A percentile compares a stretch with the other conserved stretches of the same genome.
Evolutionary conservation across 2,888 invertebrate species (phyloP).

Genomic region (Sinohyriopsis cumingii): DNA sequence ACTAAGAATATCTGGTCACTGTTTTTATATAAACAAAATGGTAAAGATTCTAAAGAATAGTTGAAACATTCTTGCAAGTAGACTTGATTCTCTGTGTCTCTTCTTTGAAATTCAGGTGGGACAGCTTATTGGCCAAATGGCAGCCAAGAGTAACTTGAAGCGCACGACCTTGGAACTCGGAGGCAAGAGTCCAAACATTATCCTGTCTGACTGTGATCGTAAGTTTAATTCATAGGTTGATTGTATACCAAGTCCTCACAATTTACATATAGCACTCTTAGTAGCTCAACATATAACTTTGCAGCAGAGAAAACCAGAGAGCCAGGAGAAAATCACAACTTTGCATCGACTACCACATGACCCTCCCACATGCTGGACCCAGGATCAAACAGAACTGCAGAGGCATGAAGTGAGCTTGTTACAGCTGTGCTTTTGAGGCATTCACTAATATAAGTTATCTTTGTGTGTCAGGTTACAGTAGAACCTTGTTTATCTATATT

Average conservation of each 20-base stretch:
- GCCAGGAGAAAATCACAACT: too few species aligned
- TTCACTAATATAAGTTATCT: too few species aligned
- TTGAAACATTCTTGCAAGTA: not conserved
- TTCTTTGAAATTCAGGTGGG: conserved; percentile 79
- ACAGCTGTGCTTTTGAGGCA: too few species aligned
- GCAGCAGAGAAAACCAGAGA: too few species aligned
- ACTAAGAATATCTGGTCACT: too few species aligned
- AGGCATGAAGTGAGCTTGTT: too few species aligned
- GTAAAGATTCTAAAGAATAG: not conserved
- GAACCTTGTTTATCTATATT: too few species aligned
- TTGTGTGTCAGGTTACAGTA: too few species aligned
- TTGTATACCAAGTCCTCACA: not conserved
- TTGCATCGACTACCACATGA: too few species aligned
- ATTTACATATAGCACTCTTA: not conserved
- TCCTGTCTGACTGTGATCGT: conserved; percentile 86
- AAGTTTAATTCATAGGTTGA: conserved; percentile 32
- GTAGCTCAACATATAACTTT: not conserved
- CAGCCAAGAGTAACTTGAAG: conserved; percentile 85
- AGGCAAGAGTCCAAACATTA: conserved; percentile 94
- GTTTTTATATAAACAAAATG: not conserved
- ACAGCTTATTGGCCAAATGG: conserved; percentile 84
- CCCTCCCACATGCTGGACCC: too few species aligned
- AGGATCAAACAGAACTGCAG: too few species aligned
- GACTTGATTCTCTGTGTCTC: not conserved
- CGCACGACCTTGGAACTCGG: conserved; percentile 92